These are phyloP conservation scores for Synergus laeviventris DNA, from an alignment of 2,888 invertebrate genomes.

Conservation along the genomic window DNA sequence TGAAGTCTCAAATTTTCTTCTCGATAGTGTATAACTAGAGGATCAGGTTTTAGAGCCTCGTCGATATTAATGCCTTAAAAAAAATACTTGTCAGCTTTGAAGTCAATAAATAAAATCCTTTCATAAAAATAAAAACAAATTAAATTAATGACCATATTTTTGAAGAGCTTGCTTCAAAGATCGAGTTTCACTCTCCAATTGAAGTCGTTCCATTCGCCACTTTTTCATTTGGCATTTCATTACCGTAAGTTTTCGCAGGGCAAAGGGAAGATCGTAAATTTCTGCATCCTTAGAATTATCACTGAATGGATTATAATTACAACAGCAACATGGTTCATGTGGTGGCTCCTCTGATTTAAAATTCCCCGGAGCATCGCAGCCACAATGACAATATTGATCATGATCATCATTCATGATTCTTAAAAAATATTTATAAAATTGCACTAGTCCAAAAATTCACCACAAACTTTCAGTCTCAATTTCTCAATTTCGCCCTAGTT, in stretches of 20 bases:
- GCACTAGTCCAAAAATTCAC: too few species aligned
- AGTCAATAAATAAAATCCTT: background rate
- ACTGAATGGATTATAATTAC: constrained; percentile 65
- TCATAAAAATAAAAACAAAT: background rate
- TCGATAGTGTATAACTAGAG: constrained; percentile 65
- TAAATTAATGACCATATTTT: constrained; percentile 60
- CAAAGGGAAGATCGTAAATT: constrained; percentile 67
- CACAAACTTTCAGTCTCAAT: too few species aligned
- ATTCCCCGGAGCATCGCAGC: constrained; percentile 43
- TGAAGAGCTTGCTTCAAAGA: constrained; percentile 65
- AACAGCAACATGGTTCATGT: constrained; percentile 65
- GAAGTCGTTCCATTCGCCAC: constrained; percentile 68
- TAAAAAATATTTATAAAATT: too few species aligned
- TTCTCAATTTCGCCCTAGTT: too few species aligned
- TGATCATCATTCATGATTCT: constrained; percentile 18
- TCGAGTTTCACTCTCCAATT: constrained; percentile 69
- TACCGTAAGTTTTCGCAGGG: constrained; percentile 65
- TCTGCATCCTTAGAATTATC: constrained; percentile 65
- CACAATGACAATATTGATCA: constrained; percentile 44
- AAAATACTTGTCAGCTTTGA: background rate
- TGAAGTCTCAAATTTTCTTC: constrained; percentile 66
- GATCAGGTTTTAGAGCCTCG: constrained; percentile 64
- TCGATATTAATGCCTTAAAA: constrained; percentile 62
- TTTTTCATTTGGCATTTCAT: constrained; percentile 73
- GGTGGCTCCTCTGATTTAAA: constrained; percentile 38